Conservation (phyloP, 2,113 vertebrate genomes). For the Ailurus styani region DNA sequence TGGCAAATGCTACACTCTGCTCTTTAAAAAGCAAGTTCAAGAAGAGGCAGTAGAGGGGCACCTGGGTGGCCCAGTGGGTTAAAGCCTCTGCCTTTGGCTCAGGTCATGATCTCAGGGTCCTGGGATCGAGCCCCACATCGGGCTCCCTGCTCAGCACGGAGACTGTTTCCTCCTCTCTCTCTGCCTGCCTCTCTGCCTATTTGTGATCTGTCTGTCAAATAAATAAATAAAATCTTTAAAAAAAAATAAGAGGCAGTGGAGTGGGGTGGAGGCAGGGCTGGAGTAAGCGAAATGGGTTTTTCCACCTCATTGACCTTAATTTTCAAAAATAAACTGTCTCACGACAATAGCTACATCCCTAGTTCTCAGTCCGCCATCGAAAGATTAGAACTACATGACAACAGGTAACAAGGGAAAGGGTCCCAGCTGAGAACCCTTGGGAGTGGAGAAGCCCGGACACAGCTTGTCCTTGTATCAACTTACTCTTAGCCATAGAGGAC, state of each 20-base stretch:
- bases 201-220: no score
- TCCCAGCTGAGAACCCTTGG: background rate
- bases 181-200: no score
- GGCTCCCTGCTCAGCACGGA: no score
- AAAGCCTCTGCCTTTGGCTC: no score
- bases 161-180: no score
- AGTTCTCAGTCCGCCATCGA: background rate
- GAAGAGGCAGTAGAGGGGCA: no score
- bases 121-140: no score
- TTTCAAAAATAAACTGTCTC: background rate
- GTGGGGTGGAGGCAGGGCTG: accelerated
- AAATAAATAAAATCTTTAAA: no score
- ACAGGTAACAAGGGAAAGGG: background rate
- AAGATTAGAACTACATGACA: background rate
- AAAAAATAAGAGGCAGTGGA: no score
- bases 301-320: background rate
- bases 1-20: background rate
- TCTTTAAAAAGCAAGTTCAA: background rate
- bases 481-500: background rate
- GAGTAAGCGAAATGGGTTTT: background rate
- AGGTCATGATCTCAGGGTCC: no score
- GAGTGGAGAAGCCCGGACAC: background rate
- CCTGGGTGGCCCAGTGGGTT: no score
- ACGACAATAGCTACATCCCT: background rate
- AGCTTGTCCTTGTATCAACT: accelerated